Base-by-base conservation (phyloP, 2,888 invertebrate genomes). In the Rotaria macrura region DNA sequence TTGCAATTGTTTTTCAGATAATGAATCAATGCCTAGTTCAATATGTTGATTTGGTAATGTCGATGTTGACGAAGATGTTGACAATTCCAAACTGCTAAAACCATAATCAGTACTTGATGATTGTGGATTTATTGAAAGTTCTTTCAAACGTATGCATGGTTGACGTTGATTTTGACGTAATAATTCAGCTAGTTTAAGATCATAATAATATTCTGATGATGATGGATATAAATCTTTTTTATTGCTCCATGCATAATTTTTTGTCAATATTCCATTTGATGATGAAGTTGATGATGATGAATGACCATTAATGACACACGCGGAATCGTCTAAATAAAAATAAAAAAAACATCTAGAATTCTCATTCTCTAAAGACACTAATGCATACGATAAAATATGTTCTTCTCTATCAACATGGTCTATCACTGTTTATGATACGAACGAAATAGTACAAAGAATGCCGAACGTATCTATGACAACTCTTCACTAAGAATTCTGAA, bases 151-250 rank as follows among this genome's bases (percentile, higher is more conserved):
- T 43, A 79, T n/a, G 43, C 79, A 79, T 79, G 40, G 79, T 79
- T 40, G 79, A 79, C 43, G 7, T 40, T 40, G 79, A 65, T 65
- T 65, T 43, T 79, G 43, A n/a, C 43, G 40, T 79, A 79, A 79
- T 43, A 79, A 79, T 43, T 79, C 79, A 43, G 79, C 79, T 79
- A 79, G 20, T 79, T 79, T 79, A 12, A 79, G 20, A 79, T 79
- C 79, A 43, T 79, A 79, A 25, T 43, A 34, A 79, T 79, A 79
- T 43, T 25, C 14, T 12, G 79, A 43, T n/a, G 40, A 14, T 7
- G n/a, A 3, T n/a, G 40, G 20, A 29, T 65, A 34, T 20, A 65
- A 43, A n/a, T 79, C 79, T 65, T 65, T 65, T 79, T 43, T 23
- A 79, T 43, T 43, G 43, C 43, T n/a, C 40, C 79, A 43, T n/a